Conservation (phyloP, 2,113 vertebrate species). For the Ophthalmolycus amberensis region DNA sequence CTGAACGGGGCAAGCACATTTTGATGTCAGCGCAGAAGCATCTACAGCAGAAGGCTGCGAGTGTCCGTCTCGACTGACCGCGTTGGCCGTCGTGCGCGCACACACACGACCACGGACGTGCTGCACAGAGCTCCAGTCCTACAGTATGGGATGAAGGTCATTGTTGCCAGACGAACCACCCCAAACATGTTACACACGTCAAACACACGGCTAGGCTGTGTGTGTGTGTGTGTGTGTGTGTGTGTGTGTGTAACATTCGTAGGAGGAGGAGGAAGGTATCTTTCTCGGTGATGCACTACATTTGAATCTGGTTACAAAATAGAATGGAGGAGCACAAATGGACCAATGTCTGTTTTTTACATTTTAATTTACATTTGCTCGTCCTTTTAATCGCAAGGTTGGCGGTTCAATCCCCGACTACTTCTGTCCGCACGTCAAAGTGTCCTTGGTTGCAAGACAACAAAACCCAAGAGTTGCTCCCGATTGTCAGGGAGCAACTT, state of each 20-base stretch:
- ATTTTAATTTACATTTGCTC: background rate
- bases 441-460: background rate
- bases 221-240: background rate
- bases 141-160: slow-evolving; percentile 1
- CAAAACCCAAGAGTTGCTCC: background rate
- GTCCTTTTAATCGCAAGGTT: background rate
- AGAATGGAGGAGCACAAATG: background rate
- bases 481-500: background rate
- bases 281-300: background rate
- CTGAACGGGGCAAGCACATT: slow-evolving; percentile 20
- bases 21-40: background rate
- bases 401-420: background rate
- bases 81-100: background rate
- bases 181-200: background rate
- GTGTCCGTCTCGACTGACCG: background rate
- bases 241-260: background rate
- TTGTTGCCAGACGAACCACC: background rate
- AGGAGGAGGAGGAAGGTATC: slow-evolving; percentile 20
- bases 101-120: background rate
- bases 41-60: slow-evolving; percentile 21
- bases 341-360: background rate
- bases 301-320: slow-evolving; percentile 5
- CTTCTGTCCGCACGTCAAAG: background rate
- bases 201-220: slow-evolving; percentile 2
- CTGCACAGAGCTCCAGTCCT: slow-evolving; percentile 5